phyloP scores from a whole-genome alignment of 2,113 vertebrate genomes.

The Pyrgilauda ruficollis region DNA sequence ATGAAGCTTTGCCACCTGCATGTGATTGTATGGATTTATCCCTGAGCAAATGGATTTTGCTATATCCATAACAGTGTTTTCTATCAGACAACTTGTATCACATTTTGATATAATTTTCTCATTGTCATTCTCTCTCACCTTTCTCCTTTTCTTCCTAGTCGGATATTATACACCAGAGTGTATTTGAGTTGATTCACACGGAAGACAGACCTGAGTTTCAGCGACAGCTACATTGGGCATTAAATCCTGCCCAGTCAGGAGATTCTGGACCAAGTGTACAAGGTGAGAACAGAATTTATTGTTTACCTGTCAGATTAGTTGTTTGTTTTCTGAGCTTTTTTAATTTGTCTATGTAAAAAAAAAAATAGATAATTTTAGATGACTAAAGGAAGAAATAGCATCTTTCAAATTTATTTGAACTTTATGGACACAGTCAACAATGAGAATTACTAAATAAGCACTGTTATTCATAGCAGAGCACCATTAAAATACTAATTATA shows the following conservation, averaged over 20 bases:
- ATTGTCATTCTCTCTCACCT: neutral
- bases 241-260: constrained; percentile 68
- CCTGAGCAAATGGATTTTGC: neutral
- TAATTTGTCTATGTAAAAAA: neutral
- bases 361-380: neutral
- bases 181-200: constrained; percentile 85
- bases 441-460: neutral
- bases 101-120: neutral
- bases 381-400: neutral
- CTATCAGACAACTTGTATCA: neutral
- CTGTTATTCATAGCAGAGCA: neutral
- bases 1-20: fast-evolving
- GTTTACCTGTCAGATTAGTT: neutral
- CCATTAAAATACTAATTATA: neutral
- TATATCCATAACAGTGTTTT: neutral
- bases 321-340: fast-evolving
- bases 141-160: constrained; percentile 64
- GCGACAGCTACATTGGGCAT: constrained; percentile 82
- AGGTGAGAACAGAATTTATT: constrained; percentile 55
- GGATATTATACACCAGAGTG: constrained; percentile 87
- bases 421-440: neutral
- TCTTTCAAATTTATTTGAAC: neutral
- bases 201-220: constrained; percentile 85
- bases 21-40: neutral
- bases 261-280: constrained; percentile 66